Evolutionary conservation across 1,140 invertebrate genomes (phyloP).

Genomic region (Meloidogyne chitwoodi): DNA sequence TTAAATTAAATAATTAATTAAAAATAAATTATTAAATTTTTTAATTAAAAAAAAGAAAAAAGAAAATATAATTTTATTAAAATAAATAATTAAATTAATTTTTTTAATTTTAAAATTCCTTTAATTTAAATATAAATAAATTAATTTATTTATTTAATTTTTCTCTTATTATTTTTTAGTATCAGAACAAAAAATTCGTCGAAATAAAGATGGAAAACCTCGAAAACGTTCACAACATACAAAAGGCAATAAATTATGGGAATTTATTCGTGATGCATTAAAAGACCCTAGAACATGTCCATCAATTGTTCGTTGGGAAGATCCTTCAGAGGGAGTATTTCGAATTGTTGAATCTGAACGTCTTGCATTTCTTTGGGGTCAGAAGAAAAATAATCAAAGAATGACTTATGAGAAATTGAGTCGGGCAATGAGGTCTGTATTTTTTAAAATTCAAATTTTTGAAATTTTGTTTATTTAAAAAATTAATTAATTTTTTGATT

Average conservation of each 20-base stretch:
- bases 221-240: conserved; percentile 60
- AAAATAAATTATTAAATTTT: no score
- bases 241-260: conserved; percentile 70
- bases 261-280: conserved; percentile 76
- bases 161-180: conserved; percentile 2
- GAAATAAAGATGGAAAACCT: conserved; percentile 57
- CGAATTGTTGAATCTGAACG: conserved; percentile 70
- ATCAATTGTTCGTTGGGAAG: conserved; percentile 70
- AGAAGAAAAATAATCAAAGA: conserved; percentile 76
- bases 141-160: no score
- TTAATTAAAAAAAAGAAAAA: no score
- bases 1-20: no score
- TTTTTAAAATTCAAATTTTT: background rate
- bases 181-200: conserved; percentile 33
- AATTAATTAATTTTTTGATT: no score
- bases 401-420: conserved; percentile 92
- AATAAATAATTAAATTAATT: no score
- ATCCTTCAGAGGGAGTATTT: conserved; percentile 77
- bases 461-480: background rate
- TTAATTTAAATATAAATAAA: no score
- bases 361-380: conserved; percentile 71
- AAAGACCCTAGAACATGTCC: conserved; percentile 74
- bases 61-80: no score
- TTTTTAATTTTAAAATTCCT: no score
- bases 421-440: conserved; percentile 77